These are phyloP conservation scores for Corvus hawaiiensis DNA, from an alignment of 2,113 vertebrate species.

Conservation along the genomic window DNA sequence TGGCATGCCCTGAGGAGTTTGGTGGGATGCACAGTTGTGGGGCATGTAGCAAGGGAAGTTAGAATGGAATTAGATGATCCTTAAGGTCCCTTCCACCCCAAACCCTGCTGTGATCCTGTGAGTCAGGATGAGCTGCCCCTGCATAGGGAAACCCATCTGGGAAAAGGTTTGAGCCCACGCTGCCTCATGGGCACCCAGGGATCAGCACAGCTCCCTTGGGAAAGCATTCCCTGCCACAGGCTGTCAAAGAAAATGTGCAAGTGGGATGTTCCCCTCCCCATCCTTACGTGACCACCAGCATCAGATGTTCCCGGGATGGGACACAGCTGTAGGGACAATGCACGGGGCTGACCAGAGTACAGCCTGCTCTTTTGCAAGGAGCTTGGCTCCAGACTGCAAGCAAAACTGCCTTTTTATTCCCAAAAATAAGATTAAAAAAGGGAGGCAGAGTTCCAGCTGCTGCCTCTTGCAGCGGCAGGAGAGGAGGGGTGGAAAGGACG, in stretches of 20 bases:
- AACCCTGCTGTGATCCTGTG: neutral
- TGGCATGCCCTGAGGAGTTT: neutral
- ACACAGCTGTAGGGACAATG: neutral
- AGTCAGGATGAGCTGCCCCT: neutral
- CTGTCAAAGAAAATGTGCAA: neutral
- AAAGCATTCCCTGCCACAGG: neutral
- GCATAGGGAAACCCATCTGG: neutral
- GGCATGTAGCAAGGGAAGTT: neutral
- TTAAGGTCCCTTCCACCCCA: neutral
- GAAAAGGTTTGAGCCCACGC: neutral
- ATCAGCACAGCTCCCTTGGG: neutral
- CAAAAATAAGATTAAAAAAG: neutral
- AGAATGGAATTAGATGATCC: neutral
- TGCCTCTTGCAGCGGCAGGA: neutral
- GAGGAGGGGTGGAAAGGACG: neutral
- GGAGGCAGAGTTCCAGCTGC: neutral
- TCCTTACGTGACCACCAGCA: conserved; percentile 3
- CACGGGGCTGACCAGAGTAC: neutral
- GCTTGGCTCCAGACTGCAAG: neutral
- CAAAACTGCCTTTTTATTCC: neutral
- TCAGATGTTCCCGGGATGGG: neutral
- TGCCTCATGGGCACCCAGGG: neutral
- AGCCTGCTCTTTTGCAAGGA: conserved; percentile 15
- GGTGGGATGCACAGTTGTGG: neutral
- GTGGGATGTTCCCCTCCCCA: neutral